Evolutionary conservation across 2,797 vertebrate genomes (phyloP).

Genomic region (Anguilla pacifica): DNA sequence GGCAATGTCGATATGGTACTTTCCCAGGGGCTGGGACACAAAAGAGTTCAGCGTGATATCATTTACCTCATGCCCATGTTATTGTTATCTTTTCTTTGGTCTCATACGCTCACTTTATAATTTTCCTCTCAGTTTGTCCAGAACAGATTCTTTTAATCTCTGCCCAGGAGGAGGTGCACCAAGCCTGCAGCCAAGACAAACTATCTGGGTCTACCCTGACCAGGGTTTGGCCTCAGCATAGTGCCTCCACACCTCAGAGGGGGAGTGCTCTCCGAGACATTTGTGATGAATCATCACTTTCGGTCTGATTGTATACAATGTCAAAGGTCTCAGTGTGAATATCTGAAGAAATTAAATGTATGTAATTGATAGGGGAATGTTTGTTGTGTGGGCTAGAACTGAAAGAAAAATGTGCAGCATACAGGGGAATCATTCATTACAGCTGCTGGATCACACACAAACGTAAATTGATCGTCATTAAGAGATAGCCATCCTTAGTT

Average conservation of each 20-base stretch:
- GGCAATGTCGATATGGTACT: constrained; percentile 32
- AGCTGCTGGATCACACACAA: too few species aligned
- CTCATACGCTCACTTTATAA: constrained; percentile 57
- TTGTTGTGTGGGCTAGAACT: neutral
- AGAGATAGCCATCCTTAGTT: neutral
- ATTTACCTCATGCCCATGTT: constrained; percentile 59
- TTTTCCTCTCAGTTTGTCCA: constrained; percentile 63
- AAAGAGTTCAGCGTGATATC: constrained; percentile 63
- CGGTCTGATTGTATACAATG: neutral
- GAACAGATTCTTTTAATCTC: constrained; percentile 57
- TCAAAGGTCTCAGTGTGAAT: neutral
- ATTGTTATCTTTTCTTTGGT: constrained; percentile 71
- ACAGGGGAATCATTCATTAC: too few species aligned
- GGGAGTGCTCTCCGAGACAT: neutral
- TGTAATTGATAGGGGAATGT: neutral
- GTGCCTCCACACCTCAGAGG: constrained; percentile 3
- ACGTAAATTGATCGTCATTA: neutral
- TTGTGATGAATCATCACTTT: neutral
- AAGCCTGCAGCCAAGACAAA: constrained; percentile 62
- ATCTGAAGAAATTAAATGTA: neutral
- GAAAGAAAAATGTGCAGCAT: neutral
- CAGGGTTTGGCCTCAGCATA: constrained; percentile 4
- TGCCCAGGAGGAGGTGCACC: constrained; percentile 43
- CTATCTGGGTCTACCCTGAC: constrained; percentile 32
- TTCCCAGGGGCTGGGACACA: constrained; percentile 55